Base-by-base conservation (phyloP, 2,888 invertebrate species). In the Heliconius aoede region DNA sequence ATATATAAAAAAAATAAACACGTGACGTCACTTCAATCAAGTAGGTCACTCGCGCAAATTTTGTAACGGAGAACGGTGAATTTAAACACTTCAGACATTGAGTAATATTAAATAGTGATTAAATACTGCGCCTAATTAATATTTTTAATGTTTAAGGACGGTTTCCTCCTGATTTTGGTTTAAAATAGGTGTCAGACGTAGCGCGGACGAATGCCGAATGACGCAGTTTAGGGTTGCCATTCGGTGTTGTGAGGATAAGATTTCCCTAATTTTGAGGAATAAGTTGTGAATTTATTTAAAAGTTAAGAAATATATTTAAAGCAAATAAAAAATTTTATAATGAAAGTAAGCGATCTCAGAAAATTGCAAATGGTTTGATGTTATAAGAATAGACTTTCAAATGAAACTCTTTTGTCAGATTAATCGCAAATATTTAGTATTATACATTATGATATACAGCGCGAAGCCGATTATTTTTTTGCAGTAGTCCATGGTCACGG, bases 151-250 rank as follows among this genome's bases (percentile, higher is more conserved):
- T 61, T 26, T 61, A 24, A 26, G 72, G 72, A 72, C 72, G 60
- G 72, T 72, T 72, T 61, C 8, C 11, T 40, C 61, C 40, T 40
- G 11, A 18, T 72, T 40, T 51, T 28, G 40, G 46, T 74, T 82
- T 82, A 80, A 73, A 81, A 77, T 81, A 74, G 55, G 78, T 80
- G 81, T 83, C 58, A 81, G 84, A 86, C 86, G 86, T 86, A 73
- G 73, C 76, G 78, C 65, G 76, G 65, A 77, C 77, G 74, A 76
- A 74, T 86, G 88, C 87, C 86, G 87, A 90, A 89, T 91, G 91
- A 91, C 91, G 91, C 90, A 91, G 88, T 87, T 85, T 46, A 73
- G 86, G 84, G 89, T 85, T 91, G 88, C 89, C 85, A 86, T 55
- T 65, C 3, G 24, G 40, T 40, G 11, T 26, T 73, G 24, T 28